Percentiles rank a stretch among this genome's conserved stretches.
Conservation (phyloP, 2,113 vertebrate genomes). For the Nothobranchius kuhntae region DNA sequence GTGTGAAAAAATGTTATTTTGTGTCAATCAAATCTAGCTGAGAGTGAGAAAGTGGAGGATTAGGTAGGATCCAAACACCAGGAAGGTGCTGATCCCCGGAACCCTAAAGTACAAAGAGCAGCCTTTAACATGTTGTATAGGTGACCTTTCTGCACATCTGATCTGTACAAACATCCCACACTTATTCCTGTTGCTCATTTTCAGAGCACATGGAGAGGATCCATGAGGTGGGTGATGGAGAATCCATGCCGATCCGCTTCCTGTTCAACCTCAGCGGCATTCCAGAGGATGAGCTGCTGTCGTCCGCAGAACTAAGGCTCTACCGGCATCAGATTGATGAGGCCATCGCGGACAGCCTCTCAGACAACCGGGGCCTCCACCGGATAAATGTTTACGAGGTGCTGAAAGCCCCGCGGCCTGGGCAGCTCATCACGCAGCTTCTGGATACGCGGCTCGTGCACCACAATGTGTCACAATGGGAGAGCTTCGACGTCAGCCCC, state of each 20-base stretch:
- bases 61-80: not conserved
- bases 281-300: slow-evolving; percentile 92
- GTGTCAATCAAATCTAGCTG: slow-evolving; percentile 19
- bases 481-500: slow-evolving; percentile 97
- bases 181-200: slow-evolving; percentile 23
- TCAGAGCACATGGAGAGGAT: slow-evolving; percentile 92
- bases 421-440: slow-evolving; percentile 91
- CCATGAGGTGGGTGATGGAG: slow-evolving; percentile 72
- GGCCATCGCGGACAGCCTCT: slow-evolving; percentile 64
- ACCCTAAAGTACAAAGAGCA: not conserved
- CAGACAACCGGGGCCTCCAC: slow-evolving; percentile 82
- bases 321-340: slow-evolving; percentile 89
- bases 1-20: slow-evolving; percentile 27
- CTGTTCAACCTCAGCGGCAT: slow-evolving; percentile 98
- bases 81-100: too few species aligned
- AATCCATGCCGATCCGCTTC: slow-evolving; percentile 82
- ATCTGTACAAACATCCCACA: not conserved
- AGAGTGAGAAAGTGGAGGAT: not conserved
- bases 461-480: slow-evolving; percentile 92
- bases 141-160: not conserved
- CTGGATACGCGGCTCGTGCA: slow-evolving; percentile 94
- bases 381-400: slow-evolving; percentile 98
- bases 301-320: slow-evolving; percentile 92
- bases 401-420: slow-evolving; percentile 84
- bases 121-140: not conserved